phyloP scores from a whole-genome alignment of 2,888 invertebrate species.

The Epistrophella euchroma region DNA sequence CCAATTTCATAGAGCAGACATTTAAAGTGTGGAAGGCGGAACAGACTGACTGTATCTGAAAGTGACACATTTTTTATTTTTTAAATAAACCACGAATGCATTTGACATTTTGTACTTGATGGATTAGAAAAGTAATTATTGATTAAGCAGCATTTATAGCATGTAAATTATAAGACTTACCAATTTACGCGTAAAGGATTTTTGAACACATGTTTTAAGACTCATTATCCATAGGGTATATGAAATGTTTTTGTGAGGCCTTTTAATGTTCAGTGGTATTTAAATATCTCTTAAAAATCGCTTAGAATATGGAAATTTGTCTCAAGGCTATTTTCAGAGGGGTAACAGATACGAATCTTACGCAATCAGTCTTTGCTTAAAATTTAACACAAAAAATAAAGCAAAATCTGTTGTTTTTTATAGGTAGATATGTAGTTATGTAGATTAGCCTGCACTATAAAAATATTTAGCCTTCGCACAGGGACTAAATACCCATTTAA shows the following conservation, averaged over 20 bases:
- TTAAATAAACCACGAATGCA: constrained; percentile 80
- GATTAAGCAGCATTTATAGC: constrained; percentile 81
- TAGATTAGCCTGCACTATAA: too few relatives aligned
- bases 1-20: constrained; percentile 16
- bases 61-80: constrained; percentile 49
- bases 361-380: too few relatives aligned
- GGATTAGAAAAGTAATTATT: constrained; percentile 83
- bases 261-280: neutral
- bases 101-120: constrained; percentile 83
- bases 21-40: constrained; percentile 64
- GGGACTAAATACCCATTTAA: too few relatives aligned
- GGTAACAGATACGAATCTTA: too few relatives aligned
- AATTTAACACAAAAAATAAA: too few relatives aligned
- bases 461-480: too few relatives aligned
- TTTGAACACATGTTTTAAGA: constrained; percentile 49
- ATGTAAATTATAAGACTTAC: constrained; percentile 77
- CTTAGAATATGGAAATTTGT: constrained; percentile 13
- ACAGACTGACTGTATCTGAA: constrained; percentile 55
- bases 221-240: constrained; percentile 26
- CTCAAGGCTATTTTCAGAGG: too few relatives aligned
- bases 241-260: neutral
- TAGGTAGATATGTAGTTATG: too few relatives aligned
- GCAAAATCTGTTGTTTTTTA: too few relatives aligned
- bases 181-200: neutral
- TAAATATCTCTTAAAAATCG: constrained; percentile 26